Evolutionary conservation across 2,113 vertebrate genomes (phyloP), one percentile per base, ranked within the genome.

Genomic region (Arothron firmamentum): DNA sequence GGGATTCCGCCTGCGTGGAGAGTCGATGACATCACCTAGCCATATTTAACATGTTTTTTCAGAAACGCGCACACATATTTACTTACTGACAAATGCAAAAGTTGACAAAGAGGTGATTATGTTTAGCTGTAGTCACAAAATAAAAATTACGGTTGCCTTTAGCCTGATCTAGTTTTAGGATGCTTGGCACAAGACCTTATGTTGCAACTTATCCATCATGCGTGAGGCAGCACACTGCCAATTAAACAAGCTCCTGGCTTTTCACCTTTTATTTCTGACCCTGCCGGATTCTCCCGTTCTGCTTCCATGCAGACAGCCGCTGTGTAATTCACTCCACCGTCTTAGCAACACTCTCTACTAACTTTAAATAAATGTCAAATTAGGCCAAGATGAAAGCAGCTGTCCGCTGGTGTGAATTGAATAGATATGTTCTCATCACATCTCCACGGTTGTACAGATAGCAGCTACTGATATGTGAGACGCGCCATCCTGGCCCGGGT

Each of bases 361-460:
- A 79, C 76, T 83, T 86, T 86, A 86, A 86, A 86, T 83, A 86
- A 76, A 81, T 81, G 74, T 83, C 41, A 76, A 84, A 84, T 80
- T 78, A 82, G 80, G 82, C 56, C 80, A 80, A 60, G 75, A 80
- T 82, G 83, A 81, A 85, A 78, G 60, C 72, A 73, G 64, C 69
- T 23, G 54, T 65, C 68, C 51, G 67, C 56, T 62, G 16, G 68
- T 72, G 75, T 56, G 80, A 79, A 83, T 65, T 43, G 69, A 79
- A 65, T 43, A 25, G 67, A 81, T 69, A 55, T 81, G 72, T 76
- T 81, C 14, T 65, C 73, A 47, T 67, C 73, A 45, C 60, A 53
- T 56, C 55, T 58, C 56, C 62, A 41, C 18, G 43, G 72, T 41
- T 52, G 60, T 48, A 61, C 77, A 75, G 67, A 72, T 58, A 74